Evolutionary conservation across 2,113 vertebrate genomes (phyloP), one percentile per base, ranked within the genome.

Genomic region (Alectura lathami): DNA sequence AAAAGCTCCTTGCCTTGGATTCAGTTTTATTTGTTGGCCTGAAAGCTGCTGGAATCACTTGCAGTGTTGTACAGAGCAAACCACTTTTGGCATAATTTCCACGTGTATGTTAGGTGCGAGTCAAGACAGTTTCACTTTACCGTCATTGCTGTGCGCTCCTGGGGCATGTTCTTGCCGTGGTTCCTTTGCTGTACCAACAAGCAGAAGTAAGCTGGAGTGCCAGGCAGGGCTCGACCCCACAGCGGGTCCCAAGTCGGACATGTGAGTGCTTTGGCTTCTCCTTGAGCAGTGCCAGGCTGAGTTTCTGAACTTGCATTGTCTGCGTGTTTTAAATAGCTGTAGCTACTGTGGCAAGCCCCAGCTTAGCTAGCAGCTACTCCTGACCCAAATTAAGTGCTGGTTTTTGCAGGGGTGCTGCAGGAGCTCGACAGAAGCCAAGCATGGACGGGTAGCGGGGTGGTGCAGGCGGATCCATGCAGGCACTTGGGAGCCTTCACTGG

Each of bases 401-500:
- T 86, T 94, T 86, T 34, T 38, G 16, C 24, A 8, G 22, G 63
- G 83, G 16, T 91, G 84, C 83, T 91, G 36, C 32, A 38, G 82
- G 43, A 91, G 23, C 50, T 73, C 53, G 79, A 34, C 59, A 29
- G 50, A 66, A 4, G 7, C 30, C 79, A 17, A 13, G 57, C 1
- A 0, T 26, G 62, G 53, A 24, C 2, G 72, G 40, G 30, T 4
- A 1, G 17, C 20, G 70, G 13, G 59, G n/a, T 22, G 40, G 17
- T 48, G 88, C 0, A 0, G 59, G n/a, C 36, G 68, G 32, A 47
- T 86, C 50, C 29, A 3, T 69, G 43, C 13, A 0, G 2, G 40
- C 0, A 0, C 0, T 0, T 45, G 45, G 40, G 54, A 77, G n/a
- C n/a, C n/a, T n/a, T n/a, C n/a, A n/a, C n/a, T n/a, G n/a, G n/a